phyloP scores from a whole-genome alignment of 2,113 vertebrate species.

The Harpagus bidentatus region DNA sequence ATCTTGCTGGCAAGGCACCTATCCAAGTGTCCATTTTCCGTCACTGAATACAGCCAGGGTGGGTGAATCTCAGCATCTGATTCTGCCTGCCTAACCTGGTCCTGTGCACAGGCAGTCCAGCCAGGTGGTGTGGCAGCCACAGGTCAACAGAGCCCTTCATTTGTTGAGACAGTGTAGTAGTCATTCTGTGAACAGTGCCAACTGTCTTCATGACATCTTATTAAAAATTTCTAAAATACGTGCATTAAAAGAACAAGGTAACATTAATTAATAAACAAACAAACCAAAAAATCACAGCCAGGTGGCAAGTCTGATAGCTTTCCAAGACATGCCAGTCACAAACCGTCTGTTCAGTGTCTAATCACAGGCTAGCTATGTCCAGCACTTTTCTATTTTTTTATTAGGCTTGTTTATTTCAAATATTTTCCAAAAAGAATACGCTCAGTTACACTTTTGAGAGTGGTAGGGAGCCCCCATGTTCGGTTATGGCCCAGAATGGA shows the following conservation, averaged over 20 bases:
- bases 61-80: background rate
- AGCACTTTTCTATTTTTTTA: background rate
- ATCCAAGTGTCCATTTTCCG: background rate
- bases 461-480: accelerated
- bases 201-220: background rate
- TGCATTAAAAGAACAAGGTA: background rate
- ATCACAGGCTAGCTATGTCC: background rate
- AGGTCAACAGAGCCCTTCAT: background rate
- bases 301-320: background rate
- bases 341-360: background rate
- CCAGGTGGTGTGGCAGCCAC: accelerated
- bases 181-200: background rate
- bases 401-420: background rate
- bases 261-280: background rate
- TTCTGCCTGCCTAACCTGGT: background rate
- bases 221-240: background rate
- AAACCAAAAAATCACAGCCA: background rate
- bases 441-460: background rate
- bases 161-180: background rate
- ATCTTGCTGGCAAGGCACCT: background rate
- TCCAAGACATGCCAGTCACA: background rate
- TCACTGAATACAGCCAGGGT: background rate
- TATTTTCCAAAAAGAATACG: background rate
- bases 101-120: background rate
- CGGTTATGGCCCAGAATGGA: background rate